phyloP scores from a whole-genome alignment of 2,113 vertebrate genomes.

The Alces alces region DNA sequence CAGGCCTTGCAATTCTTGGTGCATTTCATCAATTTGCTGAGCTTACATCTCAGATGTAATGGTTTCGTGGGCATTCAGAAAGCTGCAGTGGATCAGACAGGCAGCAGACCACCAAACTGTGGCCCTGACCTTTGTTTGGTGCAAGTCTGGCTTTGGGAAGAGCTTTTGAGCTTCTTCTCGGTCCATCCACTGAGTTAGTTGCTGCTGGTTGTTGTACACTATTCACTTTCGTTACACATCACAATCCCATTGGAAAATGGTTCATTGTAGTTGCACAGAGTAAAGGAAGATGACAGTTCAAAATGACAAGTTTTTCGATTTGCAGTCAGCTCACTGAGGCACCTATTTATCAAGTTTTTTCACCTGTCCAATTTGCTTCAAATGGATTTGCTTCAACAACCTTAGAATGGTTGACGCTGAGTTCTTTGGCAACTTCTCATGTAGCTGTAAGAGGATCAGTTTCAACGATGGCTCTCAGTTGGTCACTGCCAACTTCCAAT shows the following conservation, averaged over 20 bases:
- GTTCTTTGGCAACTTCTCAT: background rate
- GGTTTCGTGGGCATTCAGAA: background rate
- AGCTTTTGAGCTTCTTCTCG: background rate
- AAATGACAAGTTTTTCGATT: background rate
- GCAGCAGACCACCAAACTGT: background rate
- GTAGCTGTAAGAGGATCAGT: background rate
- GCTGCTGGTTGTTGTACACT: background rate
- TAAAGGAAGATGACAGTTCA: background rate
- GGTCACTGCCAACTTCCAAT: background rate
- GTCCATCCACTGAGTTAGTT: background rate
- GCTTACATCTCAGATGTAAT: background rate
- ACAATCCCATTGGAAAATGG: background rate
- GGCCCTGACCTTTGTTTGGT: background rate
- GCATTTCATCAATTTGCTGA: background rate
- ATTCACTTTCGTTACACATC: background rate
- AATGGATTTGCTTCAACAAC: background rate
- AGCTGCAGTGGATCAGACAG: background rate
- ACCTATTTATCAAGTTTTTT: background rate
- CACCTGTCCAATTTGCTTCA: background rate
- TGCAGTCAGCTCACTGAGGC: background rate
- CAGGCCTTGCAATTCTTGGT: background rate
- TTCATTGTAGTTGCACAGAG: background rate
- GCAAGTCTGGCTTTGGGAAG: background rate
- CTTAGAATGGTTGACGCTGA: background rate
- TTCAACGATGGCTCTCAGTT: background rate